Percentiles rank a stretch among this genome's conserved stretches.
Conservation (phyloP, 2,888 invertebrate species). For the Ctenicera cuprea region DNA sequence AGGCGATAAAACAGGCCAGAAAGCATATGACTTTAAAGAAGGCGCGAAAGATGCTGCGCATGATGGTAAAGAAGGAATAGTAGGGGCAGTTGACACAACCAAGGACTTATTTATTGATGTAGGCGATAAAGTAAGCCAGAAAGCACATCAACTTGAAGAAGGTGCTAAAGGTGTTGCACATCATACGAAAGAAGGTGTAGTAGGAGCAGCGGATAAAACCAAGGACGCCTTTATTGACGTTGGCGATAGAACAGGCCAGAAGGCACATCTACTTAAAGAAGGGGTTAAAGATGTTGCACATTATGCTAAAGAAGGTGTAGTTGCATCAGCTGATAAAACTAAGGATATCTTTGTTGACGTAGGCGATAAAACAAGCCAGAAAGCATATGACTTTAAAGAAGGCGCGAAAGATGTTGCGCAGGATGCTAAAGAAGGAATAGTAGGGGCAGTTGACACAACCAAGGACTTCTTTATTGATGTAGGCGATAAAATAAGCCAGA, state of each 20-base stretch:
- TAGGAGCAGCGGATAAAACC: not conserved
- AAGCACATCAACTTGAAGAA: not conserved
- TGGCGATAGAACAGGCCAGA: not conserved
- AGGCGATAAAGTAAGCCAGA: not conserved
- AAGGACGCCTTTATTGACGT: not conserved
- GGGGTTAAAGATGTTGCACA: not conserved
- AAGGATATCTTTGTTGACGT: no score
- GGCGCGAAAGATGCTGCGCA: no score
- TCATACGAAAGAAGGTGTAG: not conserved
- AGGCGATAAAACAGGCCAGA: no score
- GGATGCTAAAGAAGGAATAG: not conserved
- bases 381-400: no score
- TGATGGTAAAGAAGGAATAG: not conserved
- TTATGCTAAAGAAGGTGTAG: no score
- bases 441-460: not conserved
- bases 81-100: not conserved
- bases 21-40: no score
- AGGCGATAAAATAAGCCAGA: not conserved
- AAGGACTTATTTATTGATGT: not conserved
- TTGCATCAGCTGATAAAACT: no score
- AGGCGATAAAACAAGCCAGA: no score
- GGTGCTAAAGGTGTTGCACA: not conserved
- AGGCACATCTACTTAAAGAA: not conserved
- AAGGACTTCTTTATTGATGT: not conserved
- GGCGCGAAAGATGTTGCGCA: no score